Conservation (phyloP, 2,888 invertebrate species). For the Mimachlamys varia region DNA sequence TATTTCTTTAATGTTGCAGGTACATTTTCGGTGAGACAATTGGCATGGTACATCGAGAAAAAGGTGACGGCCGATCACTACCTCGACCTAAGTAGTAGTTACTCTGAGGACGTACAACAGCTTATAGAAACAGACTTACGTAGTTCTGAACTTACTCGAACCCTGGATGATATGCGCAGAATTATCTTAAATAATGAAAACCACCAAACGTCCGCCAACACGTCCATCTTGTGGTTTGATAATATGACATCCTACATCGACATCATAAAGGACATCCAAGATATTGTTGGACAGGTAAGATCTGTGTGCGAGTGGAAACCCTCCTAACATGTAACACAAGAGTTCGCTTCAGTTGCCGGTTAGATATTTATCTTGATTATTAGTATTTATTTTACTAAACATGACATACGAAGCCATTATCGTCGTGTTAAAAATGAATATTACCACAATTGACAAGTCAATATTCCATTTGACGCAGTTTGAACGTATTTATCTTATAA, state of each 20-base stretch:
- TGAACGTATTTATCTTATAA: too few relatives aligned
- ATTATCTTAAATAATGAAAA: constrained; percentile 34
- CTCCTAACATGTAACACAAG: too few relatives aligned
- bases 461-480: too few relatives aligned
- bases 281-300: neutral
- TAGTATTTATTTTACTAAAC: too few relatives aligned
- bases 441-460: too few relatives aligned
- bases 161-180: constrained; percentile 15
- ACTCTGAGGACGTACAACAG: neutral
- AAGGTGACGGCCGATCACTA: neutral
- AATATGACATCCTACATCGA: neutral
- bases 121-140: neutral
- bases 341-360: too few relatives aligned
- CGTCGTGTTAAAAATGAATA: too few relatives aligned
- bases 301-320: too few relatives aligned
- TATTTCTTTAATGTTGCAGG: neutral
- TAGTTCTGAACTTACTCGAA: neutral
- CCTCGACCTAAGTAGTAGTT: neutral
- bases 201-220: neutral
- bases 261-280: neutral
- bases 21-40: neutral
- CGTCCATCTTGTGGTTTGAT: constrained; percentile 30
- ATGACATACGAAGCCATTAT: too few relatives aligned
- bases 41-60: neutral
- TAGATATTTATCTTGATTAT: too few relatives aligned